Evolutionary conservation across 1,140 invertebrate genomes (phyloP).

Genomic region (Anoplolepis gracilipes): DNA sequence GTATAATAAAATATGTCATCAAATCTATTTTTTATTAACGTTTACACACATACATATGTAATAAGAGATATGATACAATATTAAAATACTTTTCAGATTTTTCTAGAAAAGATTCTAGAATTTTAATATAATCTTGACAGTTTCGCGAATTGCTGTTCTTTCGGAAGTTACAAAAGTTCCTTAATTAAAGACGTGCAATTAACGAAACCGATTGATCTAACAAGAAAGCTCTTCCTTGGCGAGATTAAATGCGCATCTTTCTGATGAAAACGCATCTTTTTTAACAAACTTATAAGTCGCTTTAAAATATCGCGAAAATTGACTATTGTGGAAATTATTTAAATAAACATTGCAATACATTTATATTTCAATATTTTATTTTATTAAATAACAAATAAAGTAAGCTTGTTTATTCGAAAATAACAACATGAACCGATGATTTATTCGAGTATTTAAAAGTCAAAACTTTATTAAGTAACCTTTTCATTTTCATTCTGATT

Average conservation of each 20-base stretch:
- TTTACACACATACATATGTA: too few relatives aligned
- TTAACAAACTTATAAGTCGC: neutral
- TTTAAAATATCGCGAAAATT: too few relatives aligned
- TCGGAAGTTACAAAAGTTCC: slow-evolving; percentile 24
- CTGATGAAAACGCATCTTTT: neutral
- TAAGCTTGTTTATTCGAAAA: too few relatives aligned
- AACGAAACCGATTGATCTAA: slow-evolving; percentile 23
- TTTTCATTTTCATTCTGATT: too few relatives aligned
- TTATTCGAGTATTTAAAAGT: too few relatives aligned
- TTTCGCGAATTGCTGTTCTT: neutral
- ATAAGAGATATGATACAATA: neutral
- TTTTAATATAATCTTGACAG: slow-evolving; percentile 1
- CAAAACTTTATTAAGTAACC: too few relatives aligned
- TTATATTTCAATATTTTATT: neutral
- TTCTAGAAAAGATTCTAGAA: neutral
- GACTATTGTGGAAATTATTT: too few relatives aligned
- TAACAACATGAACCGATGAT: too few relatives aligned
- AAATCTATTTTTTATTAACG: neutral
- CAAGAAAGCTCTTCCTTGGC: slow-evolving; percentile 13
- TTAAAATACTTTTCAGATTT: neutral
- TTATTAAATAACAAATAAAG: too few relatives aligned
- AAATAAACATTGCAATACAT: neutral
- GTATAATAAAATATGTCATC: neutral
- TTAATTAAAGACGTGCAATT: slow-evolving; percentile 44
- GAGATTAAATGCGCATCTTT: slow-evolving; percentile 23